phyloP scores from a whole-genome alignment of 2,888 invertebrate genomes.

The Mallateleia sp. region DNA sequence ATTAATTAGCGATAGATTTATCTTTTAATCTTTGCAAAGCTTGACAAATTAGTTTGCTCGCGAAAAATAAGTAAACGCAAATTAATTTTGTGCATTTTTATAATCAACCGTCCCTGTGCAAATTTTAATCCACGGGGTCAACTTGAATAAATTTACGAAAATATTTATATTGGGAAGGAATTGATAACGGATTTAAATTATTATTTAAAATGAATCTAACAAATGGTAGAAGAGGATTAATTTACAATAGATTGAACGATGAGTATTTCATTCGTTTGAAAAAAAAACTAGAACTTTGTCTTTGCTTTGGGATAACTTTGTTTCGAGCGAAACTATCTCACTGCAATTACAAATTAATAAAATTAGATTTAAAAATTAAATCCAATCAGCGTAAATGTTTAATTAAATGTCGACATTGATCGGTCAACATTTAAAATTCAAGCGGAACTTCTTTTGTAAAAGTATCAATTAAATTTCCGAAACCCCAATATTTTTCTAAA shows the following conservation, averaged over 20 bases:
- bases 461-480: slow-evolving; percentile 66
- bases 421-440: slow-evolving; percentile 30
- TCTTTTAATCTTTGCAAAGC: neutral
- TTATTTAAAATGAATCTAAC: neutral
- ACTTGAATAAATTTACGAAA: neutral
- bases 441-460: slow-evolving; percentile 33
- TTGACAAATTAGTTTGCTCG: too few species aligned
- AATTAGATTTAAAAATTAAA: slow-evolving; percentile 49
- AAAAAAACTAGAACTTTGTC: neutral
- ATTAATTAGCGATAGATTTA: neutral
- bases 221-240: neutral
- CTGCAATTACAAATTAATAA: slow-evolving; percentile 14
- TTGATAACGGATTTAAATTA: neutral
- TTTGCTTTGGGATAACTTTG: neutral
- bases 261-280: too few species aligned
- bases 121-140: neutral
- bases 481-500: slow-evolving; percentile 65
- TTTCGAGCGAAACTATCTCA: slow-evolving; percentile 6
- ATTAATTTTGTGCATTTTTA: neutral
- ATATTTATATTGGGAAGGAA: neutral
- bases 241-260: too few species aligned
- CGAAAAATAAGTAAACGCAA: neutral
- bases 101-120: neutral
- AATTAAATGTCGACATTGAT: slow-evolving; percentile 33
- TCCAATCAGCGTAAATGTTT: slow-evolving; percentile 26